Percentiles rank a stretch among this genome's conserved stretches.
Conservation (phyloP, 2,113 vertebrate genomes). For the Cnemophilus loriae region DNA sequence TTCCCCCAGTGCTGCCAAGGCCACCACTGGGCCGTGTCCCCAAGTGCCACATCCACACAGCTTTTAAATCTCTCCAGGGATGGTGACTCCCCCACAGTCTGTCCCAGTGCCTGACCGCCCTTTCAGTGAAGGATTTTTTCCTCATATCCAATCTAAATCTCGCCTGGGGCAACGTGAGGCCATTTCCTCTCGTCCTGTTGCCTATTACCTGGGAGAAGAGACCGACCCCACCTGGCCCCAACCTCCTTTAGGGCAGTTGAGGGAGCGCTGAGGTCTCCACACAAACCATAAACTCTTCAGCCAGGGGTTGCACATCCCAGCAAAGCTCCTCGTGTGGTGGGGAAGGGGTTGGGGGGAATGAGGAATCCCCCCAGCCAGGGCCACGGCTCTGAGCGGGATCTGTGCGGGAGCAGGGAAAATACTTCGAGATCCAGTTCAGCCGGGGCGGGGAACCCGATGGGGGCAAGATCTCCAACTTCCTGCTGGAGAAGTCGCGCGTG, state of each 20-base stretch:
- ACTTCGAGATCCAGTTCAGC: conserved; percentile 99
- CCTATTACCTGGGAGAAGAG: not conserved
- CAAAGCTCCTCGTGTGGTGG: rapidly evolving
- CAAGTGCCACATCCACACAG: not conserved
- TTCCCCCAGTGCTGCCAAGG: not conserved
- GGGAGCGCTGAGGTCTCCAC: not conserved
- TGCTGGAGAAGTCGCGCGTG: conserved; percentile 94
- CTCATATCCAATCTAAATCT: not conserved
- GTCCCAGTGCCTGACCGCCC: not conserved
- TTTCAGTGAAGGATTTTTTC: not conserved
- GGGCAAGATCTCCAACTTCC: conserved; percentile 95
- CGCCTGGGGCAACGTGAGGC: not conserved
- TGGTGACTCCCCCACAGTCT: not conserved
- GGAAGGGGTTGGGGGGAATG: rapidly evolving
- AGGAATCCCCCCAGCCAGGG: rapidly evolving
- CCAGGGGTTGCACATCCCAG: not conserved
- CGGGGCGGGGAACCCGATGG: conserved; percentile 92
- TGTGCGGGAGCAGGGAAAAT: conserved; percentile 83
- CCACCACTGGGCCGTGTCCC: not conserved
- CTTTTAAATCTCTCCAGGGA: not conserved
- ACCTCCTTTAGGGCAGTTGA: not conserved
- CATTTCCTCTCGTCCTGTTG: not conserved
- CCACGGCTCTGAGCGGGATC: rapidly evolving
- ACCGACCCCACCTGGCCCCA: not conserved
- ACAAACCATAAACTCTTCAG: not conserved